Evolutionary conservation across 2,888 invertebrate genomes (phyloP).

Genomic region (Bellardia bayeri): DNA sequence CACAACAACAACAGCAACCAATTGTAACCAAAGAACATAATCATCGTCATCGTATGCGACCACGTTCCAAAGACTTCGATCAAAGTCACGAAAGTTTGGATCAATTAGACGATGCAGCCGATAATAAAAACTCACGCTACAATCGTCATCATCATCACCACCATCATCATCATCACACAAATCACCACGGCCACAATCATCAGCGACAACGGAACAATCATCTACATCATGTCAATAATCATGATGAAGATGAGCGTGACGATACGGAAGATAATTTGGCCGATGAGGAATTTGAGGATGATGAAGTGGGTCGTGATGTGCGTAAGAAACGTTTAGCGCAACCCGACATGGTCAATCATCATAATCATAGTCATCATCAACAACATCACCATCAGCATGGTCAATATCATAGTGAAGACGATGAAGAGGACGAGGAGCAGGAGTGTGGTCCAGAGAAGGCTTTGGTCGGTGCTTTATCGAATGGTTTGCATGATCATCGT

Average conservation of each 20-base stretch:
- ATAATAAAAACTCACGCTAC: conserved; percentile 63
- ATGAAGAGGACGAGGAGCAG: conserved; percentile 75
- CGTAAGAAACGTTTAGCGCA: conserved; percentile 78
- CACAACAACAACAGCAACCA: conserved; percentile 58
- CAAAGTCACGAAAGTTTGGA: conserved; percentile 83
- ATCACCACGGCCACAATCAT: conserved; percentile 77
- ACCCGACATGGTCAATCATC: conserved; percentile 61
- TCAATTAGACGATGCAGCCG: conserved; percentile 77
- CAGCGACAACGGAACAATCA: conserved; percentile 78
- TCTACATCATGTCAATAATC: conserved; percentile 66
- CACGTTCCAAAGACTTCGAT: conserved; percentile 82
- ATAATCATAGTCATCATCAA: conserved; percentile 34
- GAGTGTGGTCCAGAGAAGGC: conserved; percentile 71
- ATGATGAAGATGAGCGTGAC: conserved; percentile 81
- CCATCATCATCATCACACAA: conserved; percentile 76
- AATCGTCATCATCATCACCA: conserved; percentile 73
- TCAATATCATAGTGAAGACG: conserved; percentile 70
- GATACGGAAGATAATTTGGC: conserved; percentile 84
- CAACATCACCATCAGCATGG: conserved; percentile 50
- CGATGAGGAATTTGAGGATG: conserved; percentile 84
- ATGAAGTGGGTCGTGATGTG: conserved; percentile 82
- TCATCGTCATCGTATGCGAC: conserved; percentile 81
- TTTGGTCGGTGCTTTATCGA: conserved; percentile 73
- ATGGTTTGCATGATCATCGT: conserved; percentile 66
- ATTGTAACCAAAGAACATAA: conserved; percentile 79